Evolutionary conservation across 2,113 vertebrate genomes (phyloP), one percentile per base, ranked within the genome.

Genomic region (Alaudala cheleensis): DNA sequence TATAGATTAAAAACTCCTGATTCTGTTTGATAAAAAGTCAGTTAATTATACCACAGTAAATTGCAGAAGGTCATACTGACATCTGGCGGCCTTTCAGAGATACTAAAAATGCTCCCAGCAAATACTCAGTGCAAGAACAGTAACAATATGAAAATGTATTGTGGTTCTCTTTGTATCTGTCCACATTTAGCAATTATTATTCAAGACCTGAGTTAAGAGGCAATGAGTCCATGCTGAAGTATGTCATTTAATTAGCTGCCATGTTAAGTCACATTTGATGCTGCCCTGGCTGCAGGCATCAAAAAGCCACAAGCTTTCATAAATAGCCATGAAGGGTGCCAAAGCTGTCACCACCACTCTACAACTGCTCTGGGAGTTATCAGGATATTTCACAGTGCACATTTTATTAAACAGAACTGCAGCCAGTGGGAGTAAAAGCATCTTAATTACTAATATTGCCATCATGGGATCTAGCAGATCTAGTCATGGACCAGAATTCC

Each of bases 211-310:
- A 78, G 57, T 90, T 86, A 92, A 77, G 72, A 64, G 44, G 25
- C 80, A 95, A 91, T 80, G 74, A 97, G 84, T 92, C 39, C 31
- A 56, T 6, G 47, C 44, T 90, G 71, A 96, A 96, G 37, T 81
- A 73, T 67, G 81, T 74, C 69, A 44, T 92, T 96, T 93, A 97
- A 96, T 97, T 97, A 97, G 50, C 65, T 95, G 70, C 78, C 81
- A 39, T 73, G 40, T 93, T 97, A 83, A 96, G 82, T 91, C 53
- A 65, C 40, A 71, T 64, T 76, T 83, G 61, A 79, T 90, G 69
- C 66, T 96, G 93, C 44, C 60, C 90, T 86, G 90, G 87, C 85
- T 93, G 78, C 78, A 92, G 86, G 86, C 66, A 50, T 90, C 93
- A 94, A 62, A 93, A 93, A 97, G 65, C n/a, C 97, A 90, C 93